Evolutionary conservation across 2,113 vertebrate species (phyloP).

Genomic region (Urocolius indicus): DNA sequence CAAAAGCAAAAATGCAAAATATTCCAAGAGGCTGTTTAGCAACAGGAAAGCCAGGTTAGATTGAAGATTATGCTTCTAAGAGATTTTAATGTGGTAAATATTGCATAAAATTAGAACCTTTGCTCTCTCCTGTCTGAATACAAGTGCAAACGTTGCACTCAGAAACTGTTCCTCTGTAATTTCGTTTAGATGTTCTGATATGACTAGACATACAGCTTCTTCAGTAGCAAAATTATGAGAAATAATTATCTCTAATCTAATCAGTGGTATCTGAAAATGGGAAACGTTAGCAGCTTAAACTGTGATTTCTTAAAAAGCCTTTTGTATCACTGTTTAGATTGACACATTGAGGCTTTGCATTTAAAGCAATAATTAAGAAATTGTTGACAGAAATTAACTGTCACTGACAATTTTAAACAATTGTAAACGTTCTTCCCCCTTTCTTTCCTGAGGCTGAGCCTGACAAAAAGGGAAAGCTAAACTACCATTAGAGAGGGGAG

Average conservation of each 20-base stretch:
- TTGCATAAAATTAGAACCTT: conserved; percentile 51
- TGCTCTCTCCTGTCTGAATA: not conserved
- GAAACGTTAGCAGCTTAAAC: conserved; percentile 74
- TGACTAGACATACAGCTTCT: conserved; percentile 67
- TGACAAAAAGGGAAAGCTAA: conserved; percentile 59
- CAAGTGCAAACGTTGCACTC: conserved; percentile 37
- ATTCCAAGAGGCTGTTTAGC: not conserved
- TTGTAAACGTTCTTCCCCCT: conserved; percentile 60
- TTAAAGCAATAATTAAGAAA: conserved; percentile 80
- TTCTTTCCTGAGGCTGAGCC: conserved; percentile 45
- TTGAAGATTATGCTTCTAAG: conserved; percentile 13
- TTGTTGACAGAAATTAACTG: conserved; percentile 80
- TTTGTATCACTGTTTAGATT: conserved; percentile 74
- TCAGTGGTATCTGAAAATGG: conserved; percentile 73
- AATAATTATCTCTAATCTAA: conserved; percentile 81
- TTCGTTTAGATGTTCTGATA: conserved; percentile 72
- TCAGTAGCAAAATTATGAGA: conserved; percentile 69
- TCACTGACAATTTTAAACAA: conserved; percentile 71
- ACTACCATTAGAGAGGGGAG: conserved; percentile 48
- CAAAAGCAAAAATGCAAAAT: not conserved
- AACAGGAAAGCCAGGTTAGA: conserved; percentile 24
- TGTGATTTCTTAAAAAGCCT: conserved; percentile 74
- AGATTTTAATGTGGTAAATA: conserved; percentile 66
- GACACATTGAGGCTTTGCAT: conserved; percentile 68
- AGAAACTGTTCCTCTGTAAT: conserved; percentile 55